A percentile compares a stretch with the other conserved stretches of the same genome.
Evolutionary conservation across 1,140 invertebrate genomes (phyloP).

Genomic region (Pentalonia nigronervosa): DNA sequence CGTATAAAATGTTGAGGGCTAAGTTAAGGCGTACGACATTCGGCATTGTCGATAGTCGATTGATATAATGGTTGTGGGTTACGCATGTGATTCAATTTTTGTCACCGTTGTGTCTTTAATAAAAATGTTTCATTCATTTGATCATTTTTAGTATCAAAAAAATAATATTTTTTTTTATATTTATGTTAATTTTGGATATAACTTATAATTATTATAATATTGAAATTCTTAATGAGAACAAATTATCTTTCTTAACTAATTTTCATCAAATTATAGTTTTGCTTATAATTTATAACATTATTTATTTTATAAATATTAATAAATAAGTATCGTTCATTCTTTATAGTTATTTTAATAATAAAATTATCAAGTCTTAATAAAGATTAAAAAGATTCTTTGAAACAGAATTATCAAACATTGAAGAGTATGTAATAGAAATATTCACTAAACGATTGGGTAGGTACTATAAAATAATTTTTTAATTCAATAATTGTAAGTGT

Average conservation of each 20-base stretch:
- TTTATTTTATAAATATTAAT: background rate
- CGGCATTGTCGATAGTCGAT: background rate
- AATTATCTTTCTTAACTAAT: background rate
- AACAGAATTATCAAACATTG: background rate
- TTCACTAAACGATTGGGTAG: background rate
- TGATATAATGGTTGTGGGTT: slow-evolving; percentile 28
- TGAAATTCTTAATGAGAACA: background rate
- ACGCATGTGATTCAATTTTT: slow-evolving; percentile 19
- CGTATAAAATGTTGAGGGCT: background rate
- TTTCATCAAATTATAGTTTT: background rate
- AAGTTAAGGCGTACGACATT: slow-evolving; percentile 34
- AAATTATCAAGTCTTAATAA: background rate
- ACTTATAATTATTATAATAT: background rate
- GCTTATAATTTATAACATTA: background rate
- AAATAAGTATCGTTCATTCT: background rate
- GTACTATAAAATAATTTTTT: background rate
- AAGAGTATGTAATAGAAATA: background rate
- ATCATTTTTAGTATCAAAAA: background rate
- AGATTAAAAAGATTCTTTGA: background rate
- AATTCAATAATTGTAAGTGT: background rate
- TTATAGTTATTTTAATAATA: background rate
- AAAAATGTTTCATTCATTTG: slow-evolving; percentile 26
- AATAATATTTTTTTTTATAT: background rate
- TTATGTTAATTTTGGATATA: background rate
- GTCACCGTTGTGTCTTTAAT: background rate